phyloP scores from a whole-genome alignment of 1,140 invertebrate genomes.

The Polypedilum pembai region DNA sequence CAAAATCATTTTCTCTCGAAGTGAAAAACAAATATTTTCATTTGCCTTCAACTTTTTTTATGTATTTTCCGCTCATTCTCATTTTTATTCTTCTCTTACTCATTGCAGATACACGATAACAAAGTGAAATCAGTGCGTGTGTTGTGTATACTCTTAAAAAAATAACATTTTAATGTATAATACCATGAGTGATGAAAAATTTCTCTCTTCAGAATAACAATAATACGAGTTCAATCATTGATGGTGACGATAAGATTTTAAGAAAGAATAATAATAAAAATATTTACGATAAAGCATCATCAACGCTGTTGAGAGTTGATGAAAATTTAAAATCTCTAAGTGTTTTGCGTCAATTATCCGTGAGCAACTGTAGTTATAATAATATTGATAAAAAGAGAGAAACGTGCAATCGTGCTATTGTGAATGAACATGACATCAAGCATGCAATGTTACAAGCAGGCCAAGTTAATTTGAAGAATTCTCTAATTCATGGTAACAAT shows the following conservation, averaged over 20 bases:
- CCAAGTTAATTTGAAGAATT: slow-evolving; percentile 21
- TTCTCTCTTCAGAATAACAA: neutral
- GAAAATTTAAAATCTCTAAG: neutral
- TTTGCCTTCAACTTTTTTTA: too few relatives aligned
- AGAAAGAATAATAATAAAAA: slow-evolving; percentile 13
- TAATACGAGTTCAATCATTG: neutral
- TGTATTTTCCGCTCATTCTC: too few relatives aligned
- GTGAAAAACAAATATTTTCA: too few relatives aligned
- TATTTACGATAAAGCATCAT: neutral
- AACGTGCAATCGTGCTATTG: neutral
- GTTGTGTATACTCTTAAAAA: too few relatives aligned
- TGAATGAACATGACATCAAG: slow-evolving; percentile 24
- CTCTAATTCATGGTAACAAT: neutral
- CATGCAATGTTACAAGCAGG: slow-evolving; percentile 21
- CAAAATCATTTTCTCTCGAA: too few relatives aligned
- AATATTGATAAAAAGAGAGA: neutral
- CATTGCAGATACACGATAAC: too few relatives aligned
- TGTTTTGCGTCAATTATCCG: neutral
- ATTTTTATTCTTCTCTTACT: too few relatives aligned
- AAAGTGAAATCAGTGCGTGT: too few relatives aligned
- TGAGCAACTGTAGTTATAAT: neutral
- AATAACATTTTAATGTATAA: neutral
- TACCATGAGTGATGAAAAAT: slow-evolving; percentile 8
- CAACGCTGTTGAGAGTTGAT: neutral
- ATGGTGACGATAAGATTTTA: neutral